Percentiles rank a stretch among this genome's conserved stretches.
Evolutionary conservation across 1,140 invertebrate species (phyloP).

Genomic region (Eciton burchellii): DNA sequence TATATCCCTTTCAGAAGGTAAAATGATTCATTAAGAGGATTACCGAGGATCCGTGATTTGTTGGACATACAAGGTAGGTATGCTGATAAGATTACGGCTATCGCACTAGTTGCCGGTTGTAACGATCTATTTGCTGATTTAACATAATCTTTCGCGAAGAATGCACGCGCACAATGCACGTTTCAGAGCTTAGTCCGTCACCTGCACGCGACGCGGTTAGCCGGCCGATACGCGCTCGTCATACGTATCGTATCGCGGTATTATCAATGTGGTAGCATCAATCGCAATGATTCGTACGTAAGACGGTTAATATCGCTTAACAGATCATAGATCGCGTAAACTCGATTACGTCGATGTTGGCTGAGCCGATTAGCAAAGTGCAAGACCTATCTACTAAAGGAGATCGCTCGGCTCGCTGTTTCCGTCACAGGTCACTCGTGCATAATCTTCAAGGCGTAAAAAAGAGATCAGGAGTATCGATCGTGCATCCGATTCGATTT

Average conservation of each 20-base stretch:
- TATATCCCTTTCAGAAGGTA: no score
- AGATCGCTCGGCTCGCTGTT: no score
- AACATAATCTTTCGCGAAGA: conserved; percentile 30
- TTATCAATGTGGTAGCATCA: no score
- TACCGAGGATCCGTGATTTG: neutral
- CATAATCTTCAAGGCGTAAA: no score
- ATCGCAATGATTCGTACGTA: neutral
- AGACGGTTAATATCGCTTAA: neutral
- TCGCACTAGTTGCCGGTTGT: neutral
- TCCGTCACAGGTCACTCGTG: no score
- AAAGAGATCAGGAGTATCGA: no score
- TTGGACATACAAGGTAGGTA: neutral
- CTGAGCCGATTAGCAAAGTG: no score
- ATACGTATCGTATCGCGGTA: neutral
- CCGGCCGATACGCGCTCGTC: conserved; percentile 14
- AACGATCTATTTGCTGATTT: conserved; percentile 21
- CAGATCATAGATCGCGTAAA: conserved; percentile 1
- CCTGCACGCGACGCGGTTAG: conserved; percentile 48
- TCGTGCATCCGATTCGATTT: no score
- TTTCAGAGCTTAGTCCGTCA: conserved; percentile 69
- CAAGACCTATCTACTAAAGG: no score
- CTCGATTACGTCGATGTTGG: neutral
- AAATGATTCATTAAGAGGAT: neutral
- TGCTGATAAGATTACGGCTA: conserved; percentile 64
- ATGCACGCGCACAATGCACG: conserved; percentile 20